Conservation (phyloP, 2,113 vertebrate genomes). For the Eolophus roseicapilla region DNA sequence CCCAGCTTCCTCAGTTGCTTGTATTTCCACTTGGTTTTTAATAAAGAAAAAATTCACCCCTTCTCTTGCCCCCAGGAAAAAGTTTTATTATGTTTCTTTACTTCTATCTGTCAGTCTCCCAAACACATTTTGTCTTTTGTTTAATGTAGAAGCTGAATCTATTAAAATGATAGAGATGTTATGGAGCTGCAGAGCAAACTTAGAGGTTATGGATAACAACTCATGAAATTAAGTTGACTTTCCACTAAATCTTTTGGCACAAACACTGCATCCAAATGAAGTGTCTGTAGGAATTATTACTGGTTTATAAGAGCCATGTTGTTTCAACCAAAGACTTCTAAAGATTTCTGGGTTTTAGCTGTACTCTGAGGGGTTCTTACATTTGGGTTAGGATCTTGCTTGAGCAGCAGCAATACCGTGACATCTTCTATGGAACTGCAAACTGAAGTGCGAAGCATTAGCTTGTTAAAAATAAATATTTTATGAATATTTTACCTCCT, state of each 20-base stretch:
- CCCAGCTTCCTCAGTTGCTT: not conserved
- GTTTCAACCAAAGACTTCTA: not conserved
- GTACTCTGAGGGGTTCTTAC: not conserved
- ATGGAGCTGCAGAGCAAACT: not conserved
- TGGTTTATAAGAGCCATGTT: not conserved
- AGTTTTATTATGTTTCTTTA: not conserved
- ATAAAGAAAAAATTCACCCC: not conserved
- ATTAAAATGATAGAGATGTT: not conserved
- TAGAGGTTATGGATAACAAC: not conserved
- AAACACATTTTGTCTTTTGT: not conserved
- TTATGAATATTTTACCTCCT: not conserved
- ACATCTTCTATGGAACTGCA: not conserved
- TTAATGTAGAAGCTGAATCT: not conserved
- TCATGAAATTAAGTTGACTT: not conserved
- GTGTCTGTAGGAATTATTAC: not conserved
- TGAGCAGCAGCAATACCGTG: not conserved
- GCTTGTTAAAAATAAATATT: not conserved
- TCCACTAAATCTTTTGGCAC: not conserved
- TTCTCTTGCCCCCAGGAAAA: not conserved
- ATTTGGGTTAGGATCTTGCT: not conserved
- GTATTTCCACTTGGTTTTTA: not conserved
- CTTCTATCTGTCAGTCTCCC: not conserved
- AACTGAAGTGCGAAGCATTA: not conserved
- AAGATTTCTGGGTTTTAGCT: not conserved
- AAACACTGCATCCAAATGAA: not conserved